These are phyloP conservation scores for Ornithoptera priamus DNA, from an alignment of 2,888 invertebrate species.

Conservation along the genomic window DNA sequence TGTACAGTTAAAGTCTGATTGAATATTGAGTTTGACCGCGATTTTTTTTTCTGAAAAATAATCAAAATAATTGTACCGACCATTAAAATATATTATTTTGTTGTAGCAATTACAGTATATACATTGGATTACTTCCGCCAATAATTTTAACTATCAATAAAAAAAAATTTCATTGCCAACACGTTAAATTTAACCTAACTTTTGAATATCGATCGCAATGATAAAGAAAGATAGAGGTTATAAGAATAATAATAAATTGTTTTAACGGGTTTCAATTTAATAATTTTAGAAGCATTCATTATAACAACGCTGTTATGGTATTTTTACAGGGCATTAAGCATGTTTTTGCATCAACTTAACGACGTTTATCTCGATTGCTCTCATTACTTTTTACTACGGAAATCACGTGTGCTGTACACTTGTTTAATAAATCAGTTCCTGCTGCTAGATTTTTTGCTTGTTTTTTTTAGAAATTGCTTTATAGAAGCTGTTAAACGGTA, in stretches of 20 bases:
- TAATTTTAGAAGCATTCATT: neutral
- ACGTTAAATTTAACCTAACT: neutral
- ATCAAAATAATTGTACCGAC: too few relatives aligned
- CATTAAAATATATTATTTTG: too few relatives aligned
- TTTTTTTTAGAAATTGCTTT: neutral
- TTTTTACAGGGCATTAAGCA: slow-evolving; percentile 39
- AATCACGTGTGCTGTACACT: slow-evolving; percentile 21
- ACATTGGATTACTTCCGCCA: neutral
- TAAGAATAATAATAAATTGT: neutral
- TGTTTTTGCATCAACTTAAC: slow-evolving; percentile 34
- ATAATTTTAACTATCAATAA: neutral
- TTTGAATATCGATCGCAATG: neutral
- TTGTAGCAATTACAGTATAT: too few relatives aligned
- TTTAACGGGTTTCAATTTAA: neutral
- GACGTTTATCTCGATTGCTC: slow-evolving; percentile 30
- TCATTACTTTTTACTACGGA: slow-evolving; percentile 18
- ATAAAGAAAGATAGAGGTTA: neutral
- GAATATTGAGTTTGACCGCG: too few relatives aligned
- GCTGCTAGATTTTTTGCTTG: slow-evolving; percentile 11
- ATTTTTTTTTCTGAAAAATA: too few relatives aligned
- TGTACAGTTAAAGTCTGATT: too few relatives aligned
- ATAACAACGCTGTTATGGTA: slow-evolving; percentile 27
- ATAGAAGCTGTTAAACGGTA: neutral
- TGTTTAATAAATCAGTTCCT: slow-evolving; percentile 23
- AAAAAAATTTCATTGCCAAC: neutral